Conservation (phyloP, 2,888 invertebrate genomes). For the Mechanitis mazaeus region DNA sequence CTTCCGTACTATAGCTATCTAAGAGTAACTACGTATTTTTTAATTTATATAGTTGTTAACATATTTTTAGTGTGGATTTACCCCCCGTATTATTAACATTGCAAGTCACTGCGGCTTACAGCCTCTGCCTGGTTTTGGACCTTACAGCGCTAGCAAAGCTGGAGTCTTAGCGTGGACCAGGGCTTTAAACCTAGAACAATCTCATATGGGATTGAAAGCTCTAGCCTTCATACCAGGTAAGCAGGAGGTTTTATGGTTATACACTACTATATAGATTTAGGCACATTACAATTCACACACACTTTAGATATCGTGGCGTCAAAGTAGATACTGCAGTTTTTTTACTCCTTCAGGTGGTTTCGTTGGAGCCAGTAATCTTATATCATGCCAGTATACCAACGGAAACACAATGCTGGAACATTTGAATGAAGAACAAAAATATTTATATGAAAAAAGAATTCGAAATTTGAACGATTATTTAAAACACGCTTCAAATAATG, state of each 20-base stretch:
- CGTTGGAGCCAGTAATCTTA: constrained; percentile 80
- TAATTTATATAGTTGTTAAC: too few species aligned
- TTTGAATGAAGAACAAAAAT: constrained; percentile 79
- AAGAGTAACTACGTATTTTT: too few species aligned
- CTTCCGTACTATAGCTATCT: too few species aligned
- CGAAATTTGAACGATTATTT: constrained; percentile 78
- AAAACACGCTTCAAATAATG: constrained; percentile 53
- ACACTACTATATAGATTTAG: too few species aligned
- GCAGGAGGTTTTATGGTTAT: neutral
- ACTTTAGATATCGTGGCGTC: too few species aligned
- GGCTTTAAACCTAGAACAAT: constrained; percentile 83
- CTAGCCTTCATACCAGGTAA: constrained; percentile 86
- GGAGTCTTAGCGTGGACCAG: constrained; percentile 85
- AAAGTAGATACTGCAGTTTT: neutral
- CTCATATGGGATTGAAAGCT: constrained; percentile 82
- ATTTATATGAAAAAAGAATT: constrained; percentile 82
- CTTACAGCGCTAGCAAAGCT: constrained; percentile 90
- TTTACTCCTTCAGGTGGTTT: constrained; percentile 79
- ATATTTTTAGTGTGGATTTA: constrained; percentile 32
- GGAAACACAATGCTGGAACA: constrained; percentile 80
- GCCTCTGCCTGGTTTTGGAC: constrained; percentile 83
- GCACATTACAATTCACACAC: too few species aligned
- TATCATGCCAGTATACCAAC: constrained; percentile 78
- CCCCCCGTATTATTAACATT: constrained; percentile 85
- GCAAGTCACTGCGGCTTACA: constrained; percentile 88